A percentile compares a stretch with the other conserved stretches of the same genome.
Conservation (phyloP, 1,140 invertebrate genomes). For the Microvelia longipes region DNA sequence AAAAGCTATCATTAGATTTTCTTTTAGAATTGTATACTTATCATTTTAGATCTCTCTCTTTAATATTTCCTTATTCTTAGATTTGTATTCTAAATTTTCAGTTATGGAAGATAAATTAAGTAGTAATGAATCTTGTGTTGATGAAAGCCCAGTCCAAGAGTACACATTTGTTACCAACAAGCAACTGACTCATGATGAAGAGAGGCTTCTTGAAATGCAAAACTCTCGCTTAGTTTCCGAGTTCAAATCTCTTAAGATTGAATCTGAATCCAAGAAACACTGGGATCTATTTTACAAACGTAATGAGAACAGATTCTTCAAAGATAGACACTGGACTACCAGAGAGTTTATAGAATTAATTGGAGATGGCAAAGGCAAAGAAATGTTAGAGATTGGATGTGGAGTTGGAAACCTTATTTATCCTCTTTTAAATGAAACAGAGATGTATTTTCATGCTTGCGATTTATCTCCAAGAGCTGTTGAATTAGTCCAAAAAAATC, state of each 20-base stretch:
- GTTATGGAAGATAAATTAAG: too few species aligned
- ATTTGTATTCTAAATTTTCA: too few species aligned
- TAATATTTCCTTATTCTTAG: too few species aligned
- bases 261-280: constrained; percentile 73
- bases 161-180: background rate
- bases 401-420: constrained; percentile 95
- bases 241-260: constrained; percentile 67
- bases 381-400: constrained; percentile 80
- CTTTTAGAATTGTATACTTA: too few species aligned
- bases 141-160: background rate
- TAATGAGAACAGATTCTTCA: constrained; percentile 82
- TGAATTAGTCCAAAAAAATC: constrained; percentile 61
- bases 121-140: too few species aligned
- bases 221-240: constrained; percentile 52
- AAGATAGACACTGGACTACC: constrained; percentile 93
- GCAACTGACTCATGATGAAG: constrained; percentile 39
- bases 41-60: too few species aligned
- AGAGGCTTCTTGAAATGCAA: constrained; percentile 43
- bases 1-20: too few species aligned
- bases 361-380: constrained; percentile 28
- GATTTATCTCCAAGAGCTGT: constrained; percentile 87
- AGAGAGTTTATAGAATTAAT: constrained; percentile 80
- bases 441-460: constrained; percentile 73
- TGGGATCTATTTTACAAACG: constrained; percentile 98
- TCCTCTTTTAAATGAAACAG: constrained; percentile 70